Base-by-base conservation (phyloP, 1,140 invertebrate genomes). In the Cydia splendana region DNA sequence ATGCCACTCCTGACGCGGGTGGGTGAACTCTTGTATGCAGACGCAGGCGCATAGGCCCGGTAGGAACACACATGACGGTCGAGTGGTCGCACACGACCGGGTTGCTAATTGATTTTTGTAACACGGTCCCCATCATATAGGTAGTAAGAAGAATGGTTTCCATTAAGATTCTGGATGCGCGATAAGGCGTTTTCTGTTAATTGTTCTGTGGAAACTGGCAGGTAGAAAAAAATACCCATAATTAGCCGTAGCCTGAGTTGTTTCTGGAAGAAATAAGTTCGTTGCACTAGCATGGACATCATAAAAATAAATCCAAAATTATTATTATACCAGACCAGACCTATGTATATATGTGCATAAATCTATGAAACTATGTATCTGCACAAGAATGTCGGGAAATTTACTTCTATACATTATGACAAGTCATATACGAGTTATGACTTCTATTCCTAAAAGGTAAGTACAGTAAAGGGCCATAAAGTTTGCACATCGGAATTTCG, bases 31-130 rank as follows among this genome's bases (percentile, higher is more conserved):
- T 65, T 57, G 71, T 24, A 62, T 62, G 57, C 30, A 71, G 67
- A 15, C 2, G 15, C 34, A 71, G 15, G 18, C n/a, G 82, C 77
- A 81, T 80, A 79, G 77, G 78, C 79, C 78, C 84, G 84, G 76
- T 82, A 84, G 81, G 83, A 53, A 53, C 6, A 53, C 51, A 53
- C 51, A 53, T 53, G 81, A 78, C 84, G 76, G 74, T 83, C 81
- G 80, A 85, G 82, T 84, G 81, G 67, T 80, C 79, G 81, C 79
- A 80, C 82, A 83, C 80, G 86, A 85, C 80, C 80, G 78, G 82
- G 83, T 80, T 87, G 82, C 80, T 85, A 85, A 88, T 86, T 83
- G 75, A 84, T 76, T 76, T 75, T 69, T 77, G 30, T 82, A 77
- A 80, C 81, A 81, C 80, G 77, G 77, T 82, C 77, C 69, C 78